Evolutionary conservation across 2,797 vertebrate genomes (phyloP).

Genomic region (Dryobates pubescens): DNA sequence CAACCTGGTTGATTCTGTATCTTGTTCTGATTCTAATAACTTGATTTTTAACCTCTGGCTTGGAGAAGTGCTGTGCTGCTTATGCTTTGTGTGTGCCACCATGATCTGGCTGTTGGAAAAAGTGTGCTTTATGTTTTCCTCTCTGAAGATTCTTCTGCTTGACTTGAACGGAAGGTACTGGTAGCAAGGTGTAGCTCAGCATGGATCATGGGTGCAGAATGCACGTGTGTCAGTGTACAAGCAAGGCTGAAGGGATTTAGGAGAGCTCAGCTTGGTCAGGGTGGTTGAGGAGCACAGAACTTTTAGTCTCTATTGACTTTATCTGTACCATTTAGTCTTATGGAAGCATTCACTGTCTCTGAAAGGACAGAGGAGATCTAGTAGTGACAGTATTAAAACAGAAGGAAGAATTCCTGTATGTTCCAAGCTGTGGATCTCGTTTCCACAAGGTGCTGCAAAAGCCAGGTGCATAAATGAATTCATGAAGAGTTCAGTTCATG

Average conservation of each 20-base stretch:
- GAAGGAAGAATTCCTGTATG: background rate
- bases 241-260: rapidly evolving
- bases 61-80: background rate
- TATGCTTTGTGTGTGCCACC: background rate
- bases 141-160: background rate
- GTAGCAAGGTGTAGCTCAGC: background rate
- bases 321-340: background rate
- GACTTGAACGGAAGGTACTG: background rate
- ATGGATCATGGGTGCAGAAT: rapidly evolving
- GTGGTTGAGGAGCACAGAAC: background rate
- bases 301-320: background rate
- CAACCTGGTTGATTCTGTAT: no score
- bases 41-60: background rate
- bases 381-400: rapidly evolving
- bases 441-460: background rate
- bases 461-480: background rate
- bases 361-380: background rate
- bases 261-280: background rate
- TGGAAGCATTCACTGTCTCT: rapidly evolving
- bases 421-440: background rate
- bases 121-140: background rate
- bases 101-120: background rate
- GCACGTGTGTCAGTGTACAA: rapidly evolving
- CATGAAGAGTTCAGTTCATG: background rate
- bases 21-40: background rate